Conservation (phyloP, 2,888 invertebrate species). For the Corythucha ciliata region DNA sequence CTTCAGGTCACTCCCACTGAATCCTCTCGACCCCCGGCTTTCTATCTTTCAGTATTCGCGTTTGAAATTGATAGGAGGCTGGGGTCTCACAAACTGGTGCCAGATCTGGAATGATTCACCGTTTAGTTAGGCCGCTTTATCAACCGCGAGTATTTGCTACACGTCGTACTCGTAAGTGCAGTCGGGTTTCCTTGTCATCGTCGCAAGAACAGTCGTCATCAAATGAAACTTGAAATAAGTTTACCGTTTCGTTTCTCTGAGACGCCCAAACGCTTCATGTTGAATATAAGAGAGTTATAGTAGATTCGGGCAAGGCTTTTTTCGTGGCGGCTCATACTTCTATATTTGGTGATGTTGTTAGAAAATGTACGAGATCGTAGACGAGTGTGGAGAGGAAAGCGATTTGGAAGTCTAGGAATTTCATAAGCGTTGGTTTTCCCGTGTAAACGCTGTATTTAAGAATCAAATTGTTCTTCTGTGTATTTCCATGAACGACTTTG, state of each 20-base stretch:
- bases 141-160: neutral
- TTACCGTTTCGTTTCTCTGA: neutral
- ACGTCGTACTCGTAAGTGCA: neutral
- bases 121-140: neutral
- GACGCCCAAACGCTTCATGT: slow-evolving; percentile 13
- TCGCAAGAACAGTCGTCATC: neutral
- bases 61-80: too few relatives aligned
- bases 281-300: slow-evolving; percentile 3
- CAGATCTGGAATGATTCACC: neutral
- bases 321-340: slow-evolving; percentile 5
- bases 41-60: too few relatives aligned
- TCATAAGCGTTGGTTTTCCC: slow-evolving; percentile 1
- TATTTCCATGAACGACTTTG: too few relatives aligned
- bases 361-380: slow-evolving; percentile 16
- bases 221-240: neutral
- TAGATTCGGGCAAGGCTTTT: slow-evolving; percentile 21
- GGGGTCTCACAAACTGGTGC: too few relatives aligned
- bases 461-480: slow-evolving; percentile 15
- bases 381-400: neutral
- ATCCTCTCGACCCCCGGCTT: too few relatives aligned
- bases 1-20: too few relatives aligned
- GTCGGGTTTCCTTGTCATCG: neutral
- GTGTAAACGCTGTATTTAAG: slow-evolving; percentile 13
- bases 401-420: slow-evolving; percentile 1
- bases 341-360: slow-evolving; percentile 13